Evolutionary conservation across 2,113 vertebrate genomes (phyloP), one percentile per base, ranked within the genome.

Genomic region (Microtus pennsylvanicus): DNA sequence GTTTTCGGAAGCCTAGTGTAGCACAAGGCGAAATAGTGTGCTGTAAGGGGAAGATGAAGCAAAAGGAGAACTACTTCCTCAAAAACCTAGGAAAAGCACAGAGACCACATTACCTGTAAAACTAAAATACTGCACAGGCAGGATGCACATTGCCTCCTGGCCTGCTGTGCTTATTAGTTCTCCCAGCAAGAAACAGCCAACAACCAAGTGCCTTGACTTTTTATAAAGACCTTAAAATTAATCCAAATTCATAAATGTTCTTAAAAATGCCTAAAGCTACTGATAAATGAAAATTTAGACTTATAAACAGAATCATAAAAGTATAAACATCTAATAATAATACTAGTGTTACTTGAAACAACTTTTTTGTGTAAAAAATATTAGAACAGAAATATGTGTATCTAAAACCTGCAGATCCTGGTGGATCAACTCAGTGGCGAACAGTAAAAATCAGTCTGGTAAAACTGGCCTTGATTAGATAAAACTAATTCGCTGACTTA

Each of bases 401-500:
- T 63, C 93, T 90, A 80, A 26, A 65, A 82, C 8, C 33, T 93
- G 42, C 4, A 33, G 28, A 83, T 91, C 58, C n/a, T 90, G 2
- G 28, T 75, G n/a, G 61, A 85, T 78, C 26, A 75, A 47, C 28
- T 52, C 90, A 87, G 1, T 78, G 72, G 61, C 12, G 11, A 82
- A 83, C 47, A 94, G 50, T 92, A 75, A 95, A 93, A 93, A n/a
- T 74, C 87, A 55, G 61, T 80, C 85, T 17, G 38, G 33, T 75
- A 61, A 93, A 93, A 94, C 35, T 81, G 28, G 38, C 42, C 78
- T 21, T 58, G 22, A 45, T 19, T 80, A 82, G 67, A 75, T 82
- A 58, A 81, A 95, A 69, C 47, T 94, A 70, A 92, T 63, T 94
- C 87, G 52, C 80, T 89, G 81, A 89, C 47, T 67, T 91, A 45